Evolutionary conservation across 2,888 invertebrate species (phyloP).

Genomic region (Tiliacea aurago): DNA sequence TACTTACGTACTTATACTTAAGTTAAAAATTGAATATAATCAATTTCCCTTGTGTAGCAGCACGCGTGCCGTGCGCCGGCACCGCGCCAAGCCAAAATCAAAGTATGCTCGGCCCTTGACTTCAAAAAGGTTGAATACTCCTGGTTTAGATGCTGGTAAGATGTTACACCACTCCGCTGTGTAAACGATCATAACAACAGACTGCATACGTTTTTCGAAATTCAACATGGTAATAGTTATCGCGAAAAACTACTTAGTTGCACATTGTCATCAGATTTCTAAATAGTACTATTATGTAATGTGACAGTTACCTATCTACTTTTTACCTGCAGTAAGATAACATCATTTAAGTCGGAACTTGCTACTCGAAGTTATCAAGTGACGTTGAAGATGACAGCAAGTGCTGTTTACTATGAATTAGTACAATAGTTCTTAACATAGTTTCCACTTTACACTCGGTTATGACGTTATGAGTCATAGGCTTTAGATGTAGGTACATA

Average conservation of each 20-base stretch:
- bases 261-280: neutral
- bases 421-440: neutral
- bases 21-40: too few relatives aligned
- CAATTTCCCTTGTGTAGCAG: too few relatives aligned
- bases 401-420: conserved; percentile 1
- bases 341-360: neutral
- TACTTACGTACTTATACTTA: too few relatives aligned
- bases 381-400: conserved; percentile 1
- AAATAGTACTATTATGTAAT: neutral
- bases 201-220: conserved; percentile 5
- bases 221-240: conserved; percentile 34
- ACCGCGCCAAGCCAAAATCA: too few relatives aligned
- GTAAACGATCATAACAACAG: conserved; percentile 17
- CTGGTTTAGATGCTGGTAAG: conserved; percentile 21
- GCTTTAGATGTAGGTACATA: neutral
- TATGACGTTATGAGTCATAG: neutral
- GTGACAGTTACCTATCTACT: too few relatives aligned
- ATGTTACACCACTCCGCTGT: conserved; percentile 11
- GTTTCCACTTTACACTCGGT: neutral
- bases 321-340: too few relatives aligned
- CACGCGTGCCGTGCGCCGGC: too few relatives aligned
- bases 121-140: neutral
- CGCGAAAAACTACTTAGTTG: neutral
- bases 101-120: too few relatives aligned
- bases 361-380: neutral